Evolutionary conservation across 1,140 invertebrate genomes (phyloP).

Genomic region (Sycobia sp.): DNA sequence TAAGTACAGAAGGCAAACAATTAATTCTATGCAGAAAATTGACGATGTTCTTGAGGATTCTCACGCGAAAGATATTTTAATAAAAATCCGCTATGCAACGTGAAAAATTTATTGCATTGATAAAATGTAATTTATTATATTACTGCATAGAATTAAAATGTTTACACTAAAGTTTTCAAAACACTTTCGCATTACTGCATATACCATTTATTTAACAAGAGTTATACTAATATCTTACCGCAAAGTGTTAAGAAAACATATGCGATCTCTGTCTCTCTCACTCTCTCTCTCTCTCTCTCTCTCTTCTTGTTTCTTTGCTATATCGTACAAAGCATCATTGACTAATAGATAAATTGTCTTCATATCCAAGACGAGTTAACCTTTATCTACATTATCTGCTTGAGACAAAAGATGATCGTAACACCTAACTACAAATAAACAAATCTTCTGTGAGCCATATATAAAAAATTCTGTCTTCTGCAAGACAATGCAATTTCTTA

Average conservation of each 20-base stretch:
- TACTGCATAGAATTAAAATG: background rate
- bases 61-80: background rate
- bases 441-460: too few species aligned
- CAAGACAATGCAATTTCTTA: too few species aligned
- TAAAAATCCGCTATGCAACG: background rate
- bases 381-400: too few species aligned
- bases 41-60: background rate
- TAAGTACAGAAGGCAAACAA: slow-evolving; percentile 23
- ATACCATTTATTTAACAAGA: slow-evolving; percentile 7
- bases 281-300: background rate
- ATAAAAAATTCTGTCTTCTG: too few species aligned
- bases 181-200: slow-evolving; percentile 22
- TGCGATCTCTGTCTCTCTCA: background rate
- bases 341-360: too few species aligned
- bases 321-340: slow-evolving; percentile 21
- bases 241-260: background rate
- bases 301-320: background rate
- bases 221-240: background rate
- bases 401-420: too few species aligned
- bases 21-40: slow-evolving; percentile 13
- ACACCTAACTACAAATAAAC: too few species aligned
- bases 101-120: background rate
- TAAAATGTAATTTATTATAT: background rate
- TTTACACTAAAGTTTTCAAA: background rate
- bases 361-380: too few species aligned